These are phyloP conservation scores for Lethenteron reissneri DNA, from an alignment of 2,113 vertebrate species.

Conservation along the genomic window DNA sequence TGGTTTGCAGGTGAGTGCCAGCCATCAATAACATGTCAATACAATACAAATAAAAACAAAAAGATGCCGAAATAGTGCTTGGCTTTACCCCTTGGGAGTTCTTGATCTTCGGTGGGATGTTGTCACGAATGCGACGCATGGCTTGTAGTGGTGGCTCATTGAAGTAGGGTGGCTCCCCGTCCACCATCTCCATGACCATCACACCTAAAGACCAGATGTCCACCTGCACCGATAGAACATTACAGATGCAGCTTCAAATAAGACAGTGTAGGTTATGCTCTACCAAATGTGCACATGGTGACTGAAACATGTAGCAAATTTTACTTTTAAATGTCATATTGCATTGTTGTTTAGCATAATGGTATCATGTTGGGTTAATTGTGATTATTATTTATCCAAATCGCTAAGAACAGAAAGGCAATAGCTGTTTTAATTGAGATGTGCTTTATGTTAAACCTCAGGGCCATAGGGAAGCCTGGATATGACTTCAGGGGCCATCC, in stretches of 20 bases:
- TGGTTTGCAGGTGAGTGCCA: not conserved
- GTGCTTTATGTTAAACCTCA: slow-evolving; percentile 31
- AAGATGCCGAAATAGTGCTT: not conserved
- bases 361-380: too few species aligned
- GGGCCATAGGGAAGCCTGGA: slow-evolving; percentile 86
- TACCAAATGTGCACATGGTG: too few species aligned
- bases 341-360: too few species aligned
- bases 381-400: too few species aligned
- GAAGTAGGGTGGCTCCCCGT: slow-evolving; percentile 88
- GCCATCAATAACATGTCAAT: not conserved
- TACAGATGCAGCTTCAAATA: too few species aligned
- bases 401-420: too few species aligned
- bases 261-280: too few species aligned
- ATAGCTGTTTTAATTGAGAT: too few species aligned
- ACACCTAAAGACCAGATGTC: slow-evolving; percentile 97
- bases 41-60: not conserved
- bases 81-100: slow-evolving; percentile 63
- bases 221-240: slow-evolving; percentile 21
- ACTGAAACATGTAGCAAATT: too few species aligned
- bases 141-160: slow-evolving; percentile 94
- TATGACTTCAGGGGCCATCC: slow-evolving; percentile 96
- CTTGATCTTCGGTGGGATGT: slow-evolving; percentile 71
- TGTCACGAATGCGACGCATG: slow-evolving; percentile 95
- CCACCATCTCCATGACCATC: slow-evolving; percentile 99
- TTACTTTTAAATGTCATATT: too few species aligned